Conservation (phyloP, 2,113 vertebrate species). For the Eonycteris spelaea region DNA sequence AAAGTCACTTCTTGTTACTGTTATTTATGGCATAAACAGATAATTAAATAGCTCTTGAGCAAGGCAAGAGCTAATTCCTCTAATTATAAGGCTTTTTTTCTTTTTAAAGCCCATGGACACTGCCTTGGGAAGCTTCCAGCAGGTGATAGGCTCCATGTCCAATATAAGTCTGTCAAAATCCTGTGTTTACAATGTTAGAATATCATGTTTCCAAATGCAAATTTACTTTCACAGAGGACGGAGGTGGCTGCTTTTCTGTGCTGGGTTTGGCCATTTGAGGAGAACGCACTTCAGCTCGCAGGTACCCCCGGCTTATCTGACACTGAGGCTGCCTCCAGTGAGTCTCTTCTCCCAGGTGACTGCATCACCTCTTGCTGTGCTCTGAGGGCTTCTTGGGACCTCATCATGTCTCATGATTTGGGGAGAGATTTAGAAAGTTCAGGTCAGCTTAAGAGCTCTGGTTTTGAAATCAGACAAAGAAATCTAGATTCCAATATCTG, state of each 20-base stretch:
- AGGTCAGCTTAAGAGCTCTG: not conserved
- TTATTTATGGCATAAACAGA: not conserved
- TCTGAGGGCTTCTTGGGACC: not conserved
- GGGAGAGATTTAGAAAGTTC: not conserved
- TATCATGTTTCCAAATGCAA: not conserved
- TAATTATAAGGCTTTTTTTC: not conserved
- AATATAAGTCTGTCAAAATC: not conserved
- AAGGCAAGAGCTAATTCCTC: not conserved
- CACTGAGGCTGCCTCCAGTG: not conserved
- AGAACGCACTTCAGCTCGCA: not conserved
- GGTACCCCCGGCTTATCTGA: not conserved
- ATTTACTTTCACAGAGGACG: not conserved
- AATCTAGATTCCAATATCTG: not conserved
- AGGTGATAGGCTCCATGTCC: not conserved
- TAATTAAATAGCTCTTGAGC: not conserved
- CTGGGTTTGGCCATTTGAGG: not conserved
- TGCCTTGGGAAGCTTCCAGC: not conserved
- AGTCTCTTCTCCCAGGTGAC: not conserved
- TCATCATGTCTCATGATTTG: not conserved
- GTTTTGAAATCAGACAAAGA: not conserved
- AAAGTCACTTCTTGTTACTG: not conserved
- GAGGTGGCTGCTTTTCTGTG: not conserved
- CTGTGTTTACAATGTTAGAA: not conserved
- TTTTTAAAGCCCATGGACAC: not conserved
- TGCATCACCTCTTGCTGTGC: not conserved